A percentile compares a stretch with the other conserved stretches of the same genome.
These are phyloP conservation scores for Actenoides lindsayi DNA, from an alignment of 2,113 vertebrate genomes.

Conservation along the genomic window DNA sequence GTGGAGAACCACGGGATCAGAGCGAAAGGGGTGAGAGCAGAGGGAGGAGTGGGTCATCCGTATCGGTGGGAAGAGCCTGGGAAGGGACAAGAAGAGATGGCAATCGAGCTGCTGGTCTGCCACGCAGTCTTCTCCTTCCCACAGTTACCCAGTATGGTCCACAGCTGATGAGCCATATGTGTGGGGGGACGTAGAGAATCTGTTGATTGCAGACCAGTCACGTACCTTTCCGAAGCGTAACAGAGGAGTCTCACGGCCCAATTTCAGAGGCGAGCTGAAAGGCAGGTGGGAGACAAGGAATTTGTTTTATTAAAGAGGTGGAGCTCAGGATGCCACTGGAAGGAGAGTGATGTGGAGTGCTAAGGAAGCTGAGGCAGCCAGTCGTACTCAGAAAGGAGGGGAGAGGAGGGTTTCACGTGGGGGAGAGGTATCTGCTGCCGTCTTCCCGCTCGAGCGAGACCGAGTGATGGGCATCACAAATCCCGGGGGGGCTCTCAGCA, in stretches of 20 bases:
- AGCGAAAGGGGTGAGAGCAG: background rate
- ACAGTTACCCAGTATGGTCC: background rate
- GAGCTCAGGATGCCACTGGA: background rate
- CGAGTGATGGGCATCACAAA: background rate
- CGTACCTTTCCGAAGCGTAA: rapidly evolving
- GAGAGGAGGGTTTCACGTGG: background rate
- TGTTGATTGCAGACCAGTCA: background rate
- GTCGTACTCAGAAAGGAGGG: background rate
- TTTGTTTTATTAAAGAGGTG: background rate
- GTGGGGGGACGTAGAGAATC: background rate
- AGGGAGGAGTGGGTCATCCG: background rate
- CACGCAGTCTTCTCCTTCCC: background rate
- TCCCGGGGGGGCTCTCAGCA: background rate
- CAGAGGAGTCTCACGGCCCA: rapidly evolving
- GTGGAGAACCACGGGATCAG: rapidly evolving
- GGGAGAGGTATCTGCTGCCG: background rate
- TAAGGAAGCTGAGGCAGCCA: background rate
- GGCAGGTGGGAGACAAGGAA: background rate
- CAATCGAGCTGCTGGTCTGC: background rate
- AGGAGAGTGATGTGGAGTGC: background rate
- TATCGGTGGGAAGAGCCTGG: background rate
- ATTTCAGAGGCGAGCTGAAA: background rate
- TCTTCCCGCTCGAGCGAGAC: background rate
- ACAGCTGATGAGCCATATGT: background rate
- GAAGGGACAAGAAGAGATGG: background rate